Base-by-base conservation (phyloP, 2,113 vertebrate species). In the Arizona elegans region DNA sequence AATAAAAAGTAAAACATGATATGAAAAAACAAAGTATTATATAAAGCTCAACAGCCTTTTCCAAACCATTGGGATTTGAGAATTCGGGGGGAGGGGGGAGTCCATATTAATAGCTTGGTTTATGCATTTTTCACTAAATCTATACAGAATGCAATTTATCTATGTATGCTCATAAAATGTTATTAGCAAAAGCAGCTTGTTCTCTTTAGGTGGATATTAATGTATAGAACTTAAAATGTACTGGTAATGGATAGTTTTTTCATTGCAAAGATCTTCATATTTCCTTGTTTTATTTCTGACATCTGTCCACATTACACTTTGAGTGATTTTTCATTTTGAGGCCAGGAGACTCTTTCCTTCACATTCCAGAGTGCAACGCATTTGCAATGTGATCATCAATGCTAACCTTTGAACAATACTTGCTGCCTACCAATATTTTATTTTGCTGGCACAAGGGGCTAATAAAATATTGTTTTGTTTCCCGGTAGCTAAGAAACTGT, bases 391-490 rank as follows among this genome's bases (percentile, higher is more conserved):
- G 70, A 62, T 50, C 23, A 86, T 93, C 88, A 88, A 53, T n/a
- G 85, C 29, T 55, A 58, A 65, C 91, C 29, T 56, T 9, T 17
- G 4, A 62, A 54, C 56, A 88, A 89, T 85, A 54, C 56, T 93
- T 92, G 88, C 47, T 38, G 19, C 55, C 47, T 89, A 65, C 91
- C 56, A 86, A 10, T 33, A 33, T 86, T 93, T 92, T 26, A 13
- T 47, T 92, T 86, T 91, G 89, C 65, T 86, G 93, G 70, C 87
- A 54, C 87, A 87, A 23, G 47, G 50, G 12, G 47, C 17, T 59
- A 55, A 88, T 90, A 86, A 62, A 90, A 86, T 53, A 47, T 23
- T 90, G 75, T 86, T 92, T 93, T 87, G 70, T n/a, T 89, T 90
- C 87, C 85, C 47, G n/a, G 91, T 89, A 89, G 62, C 56, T 86